These are phyloP conservation scores for Melanogrammus aeglefinus DNA, from an alignment of 2,797 vertebrate genomes.

Conservation along the genomic window DNA sequence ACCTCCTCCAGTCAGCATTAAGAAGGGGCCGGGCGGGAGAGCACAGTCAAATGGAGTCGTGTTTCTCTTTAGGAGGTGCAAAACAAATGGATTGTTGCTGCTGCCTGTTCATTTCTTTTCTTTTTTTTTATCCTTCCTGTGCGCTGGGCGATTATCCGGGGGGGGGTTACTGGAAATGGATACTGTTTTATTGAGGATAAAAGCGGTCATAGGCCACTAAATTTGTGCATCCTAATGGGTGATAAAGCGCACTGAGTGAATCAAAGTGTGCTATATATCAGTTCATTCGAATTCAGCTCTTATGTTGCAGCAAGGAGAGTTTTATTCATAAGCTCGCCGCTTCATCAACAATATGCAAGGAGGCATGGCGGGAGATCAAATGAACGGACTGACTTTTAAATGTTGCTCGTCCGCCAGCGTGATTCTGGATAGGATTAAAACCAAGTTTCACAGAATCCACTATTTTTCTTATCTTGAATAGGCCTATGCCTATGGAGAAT, in stretches of 20 bases:
- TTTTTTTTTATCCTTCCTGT: not conserved
- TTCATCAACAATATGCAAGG: slow-evolving; percentile 63
- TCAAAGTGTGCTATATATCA: slow-evolving; percentile 53
- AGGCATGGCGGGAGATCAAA: slow-evolving; percentile 59
- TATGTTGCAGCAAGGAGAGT: slow-evolving; percentile 42
- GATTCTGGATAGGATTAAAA: slow-evolving; percentile 34
- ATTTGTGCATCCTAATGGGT: slow-evolving; percentile 49
- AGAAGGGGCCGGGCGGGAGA: slow-evolving; percentile 44
- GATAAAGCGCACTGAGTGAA: slow-evolving; percentile 53
- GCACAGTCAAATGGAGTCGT: slow-evolving; percentile 35
- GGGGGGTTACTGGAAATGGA: slow-evolving; percentile 28
- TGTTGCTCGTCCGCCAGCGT: slow-evolving; percentile 55
- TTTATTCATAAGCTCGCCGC: slow-evolving; percentile 62
- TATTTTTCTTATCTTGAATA: slow-evolving; percentile 15
- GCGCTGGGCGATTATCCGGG: slow-evolving; percentile 21
- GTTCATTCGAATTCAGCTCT: slow-evolving; percentile 55
- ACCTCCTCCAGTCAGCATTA: slow-evolving; percentile 55
- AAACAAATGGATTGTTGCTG: not conserved
- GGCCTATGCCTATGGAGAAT: slow-evolving; percentile 1
- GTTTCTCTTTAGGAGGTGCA: not conserved
- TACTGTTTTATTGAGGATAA: slow-evolving; percentile 43
- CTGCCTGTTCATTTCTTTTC: not conserved
- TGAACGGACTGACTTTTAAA: slow-evolving; percentile 59
- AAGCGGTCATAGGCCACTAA: slow-evolving; percentile 42
- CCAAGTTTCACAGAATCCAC: slow-evolving; percentile 35